Percentiles rank a stretch among this genome's conserved stretches.
Conservation (phyloP, 2,797 vertebrate genomes). For the Allobates femoralis region DNA sequence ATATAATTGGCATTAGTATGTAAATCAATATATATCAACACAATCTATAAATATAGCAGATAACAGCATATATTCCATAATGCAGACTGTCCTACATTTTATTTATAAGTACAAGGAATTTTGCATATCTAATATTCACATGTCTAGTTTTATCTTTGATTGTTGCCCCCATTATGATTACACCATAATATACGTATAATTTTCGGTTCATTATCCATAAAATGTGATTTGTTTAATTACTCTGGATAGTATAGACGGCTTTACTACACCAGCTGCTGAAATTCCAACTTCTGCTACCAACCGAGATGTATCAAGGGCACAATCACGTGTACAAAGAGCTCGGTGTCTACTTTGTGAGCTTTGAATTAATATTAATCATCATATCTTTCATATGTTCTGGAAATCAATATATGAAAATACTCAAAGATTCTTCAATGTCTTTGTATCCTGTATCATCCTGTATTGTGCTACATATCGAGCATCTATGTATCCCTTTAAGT, state of each 20-base stretch:
- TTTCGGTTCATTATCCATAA: conserved; percentile 10
- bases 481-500: too few relatives aligned
- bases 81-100: neutral
- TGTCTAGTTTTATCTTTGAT: neutral
- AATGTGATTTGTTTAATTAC: conserved; percentile 4
- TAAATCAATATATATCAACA: neutral
- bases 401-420: too few relatives aligned
- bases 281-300: neutral
- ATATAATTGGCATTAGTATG: neutral
- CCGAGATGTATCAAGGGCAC: neutral
- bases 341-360: neutral
- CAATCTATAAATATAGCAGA: neutral
- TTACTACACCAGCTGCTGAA: conserved; percentile 4
- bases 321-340: neutral
- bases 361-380: neutral
- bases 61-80: neutral
- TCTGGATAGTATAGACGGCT: neutral
- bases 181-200: neutral
- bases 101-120: neutral
- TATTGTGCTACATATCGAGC: too few relatives aligned
- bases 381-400: too few relatives aligned
- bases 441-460: too few relatives aligned
- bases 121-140: neutral
- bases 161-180: neutral
- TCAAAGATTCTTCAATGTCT: too few relatives aligned